These are phyloP conservation scores for Cheilosia variabilis DNA, from an alignment of 2,888 invertebrate species.

Conservation along the genomic window DNA sequence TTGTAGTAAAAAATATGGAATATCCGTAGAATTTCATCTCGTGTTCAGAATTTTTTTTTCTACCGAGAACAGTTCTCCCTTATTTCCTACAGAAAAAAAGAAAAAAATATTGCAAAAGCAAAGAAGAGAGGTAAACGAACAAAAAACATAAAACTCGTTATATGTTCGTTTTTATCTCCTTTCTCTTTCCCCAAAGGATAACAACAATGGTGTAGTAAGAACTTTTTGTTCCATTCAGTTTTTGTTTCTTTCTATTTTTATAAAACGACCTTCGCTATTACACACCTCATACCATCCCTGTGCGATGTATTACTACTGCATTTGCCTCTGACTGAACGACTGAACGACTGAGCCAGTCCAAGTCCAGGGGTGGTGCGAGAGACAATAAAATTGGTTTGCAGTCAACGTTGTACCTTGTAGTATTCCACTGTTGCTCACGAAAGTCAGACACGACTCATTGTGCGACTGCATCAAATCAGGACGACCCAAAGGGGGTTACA, in stretches of 20 bases:
- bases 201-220: constrained; percentile 58
- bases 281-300: constrained; percentile 47
- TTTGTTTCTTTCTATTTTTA: constrained; percentile 1
- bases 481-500: not conserved
- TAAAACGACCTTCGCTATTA: constrained; percentile 69
- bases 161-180: constrained; percentile 65
- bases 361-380: constrained; percentile 38
- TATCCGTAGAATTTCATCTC: constrained; percentile 59
- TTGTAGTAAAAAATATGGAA: constrained; percentile 33
- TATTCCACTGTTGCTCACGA: constrained; percentile 60
- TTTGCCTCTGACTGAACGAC: too few relatives aligned
- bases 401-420: constrained; percentile 36
- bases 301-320: constrained; percentile 23
- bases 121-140: constrained; percentile 27
- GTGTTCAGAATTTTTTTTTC: constrained; percentile 47
- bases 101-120: constrained; percentile 19
- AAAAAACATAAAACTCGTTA: constrained; percentile 49
- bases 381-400: constrained; percentile 61
- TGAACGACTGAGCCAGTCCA: not conserved
- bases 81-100: constrained; percentile 25
- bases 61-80: constrained; percentile 15
- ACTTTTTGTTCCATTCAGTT: constrained; percentile 23
- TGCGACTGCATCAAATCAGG: constrained; percentile 3
- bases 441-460: constrained; percentile 42
- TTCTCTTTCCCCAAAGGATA: constrained; percentile 42